These are phyloP conservation scores for Drosophila tripunctata DNA, from an alignment of 2,888 invertebrate species.

Conservation along the genomic window DNA sequence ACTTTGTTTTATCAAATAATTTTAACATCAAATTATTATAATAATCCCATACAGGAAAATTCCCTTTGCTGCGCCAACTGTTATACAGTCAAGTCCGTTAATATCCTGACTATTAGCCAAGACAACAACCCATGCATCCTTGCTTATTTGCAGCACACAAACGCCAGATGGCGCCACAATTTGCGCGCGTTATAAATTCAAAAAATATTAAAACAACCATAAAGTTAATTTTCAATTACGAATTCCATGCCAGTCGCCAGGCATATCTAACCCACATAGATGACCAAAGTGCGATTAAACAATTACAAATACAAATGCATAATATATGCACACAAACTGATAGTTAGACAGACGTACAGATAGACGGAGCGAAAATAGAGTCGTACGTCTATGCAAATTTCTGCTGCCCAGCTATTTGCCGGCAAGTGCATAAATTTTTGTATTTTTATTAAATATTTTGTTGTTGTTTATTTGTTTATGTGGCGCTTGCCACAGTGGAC, in stretches of 20 bases:
- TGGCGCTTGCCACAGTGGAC: conserved; percentile 51
- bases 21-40: neutral
- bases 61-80: neutral
- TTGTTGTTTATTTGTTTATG: conserved; percentile 27
- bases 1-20: neutral
- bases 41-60: neutral
- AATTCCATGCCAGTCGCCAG: conserved; percentile 41
- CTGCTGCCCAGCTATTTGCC: conserved; percentile 36
- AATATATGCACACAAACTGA: conserved; percentile 4
- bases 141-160: neutral
- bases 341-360: neutral
- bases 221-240: conserved; percentile 41
- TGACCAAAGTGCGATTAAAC: conserved; percentile 61
- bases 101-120: conserved; percentile 40
- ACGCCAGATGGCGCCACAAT: conserved; percentile 42
- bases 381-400: conserved; percentile 72
- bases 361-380: conserved; percentile 57
- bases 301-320: conserved; percentile 45
- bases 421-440: conserved; percentile 63
- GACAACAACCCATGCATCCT: conserved; percentile 42
- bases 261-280: conserved; percentile 68
- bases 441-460: conserved; percentile 55
- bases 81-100: neutral
- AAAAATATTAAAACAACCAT: conserved; percentile 7
- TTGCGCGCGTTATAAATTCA: neutral